Percentiles rank a stretch among this genome's conserved stretches.
Evolutionary conservation across 30 jellyfish, hydroid and myxozoan genomes (phyloP).

Genomic region (Catostylus mosaicus): DNA sequence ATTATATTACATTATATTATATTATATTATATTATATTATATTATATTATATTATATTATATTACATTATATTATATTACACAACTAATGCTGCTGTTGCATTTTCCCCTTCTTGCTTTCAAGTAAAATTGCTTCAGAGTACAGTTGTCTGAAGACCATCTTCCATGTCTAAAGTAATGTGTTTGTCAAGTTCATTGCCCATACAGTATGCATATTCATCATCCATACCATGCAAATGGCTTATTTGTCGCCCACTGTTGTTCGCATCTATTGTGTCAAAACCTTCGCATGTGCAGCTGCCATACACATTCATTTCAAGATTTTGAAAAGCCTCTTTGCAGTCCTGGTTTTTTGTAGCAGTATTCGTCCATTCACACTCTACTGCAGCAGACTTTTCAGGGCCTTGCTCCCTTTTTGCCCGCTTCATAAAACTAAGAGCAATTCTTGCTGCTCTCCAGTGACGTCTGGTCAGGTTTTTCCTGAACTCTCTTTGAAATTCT

Average conservation of each 20-base stretch:
- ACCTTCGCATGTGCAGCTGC: background rate
- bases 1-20: too few species aligned
- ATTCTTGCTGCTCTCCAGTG: conserved; percentile 76
- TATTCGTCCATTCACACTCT: background rate
- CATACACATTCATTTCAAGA: background rate
- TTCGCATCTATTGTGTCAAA: background rate
- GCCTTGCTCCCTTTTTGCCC: conserved; percentile 15
- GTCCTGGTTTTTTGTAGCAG: background rate
- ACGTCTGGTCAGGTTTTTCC: conserved; percentile 37
- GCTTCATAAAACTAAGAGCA: conserved; percentile 44
- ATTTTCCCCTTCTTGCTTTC: too few species aligned
- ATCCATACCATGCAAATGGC: background rate
- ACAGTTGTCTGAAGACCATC: background rate
- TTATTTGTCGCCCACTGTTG: background rate
- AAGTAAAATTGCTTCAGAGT: background rate
- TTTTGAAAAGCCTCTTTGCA: background rate
- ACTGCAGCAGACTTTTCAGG: background rate
- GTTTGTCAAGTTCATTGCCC: background rate
- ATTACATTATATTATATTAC: too few species aligned
- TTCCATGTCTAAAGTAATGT: background rate
- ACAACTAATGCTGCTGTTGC: too few species aligned
- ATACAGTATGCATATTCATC: background rate
- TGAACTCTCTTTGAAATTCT: conserved; percentile 63
- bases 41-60: too few species aligned
- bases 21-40: too few species aligned